Evolutionary conservation across 2,797 vertebrate genomes (phyloP), one percentile per base, ranked within the genome.

Genomic region (Rhinichthys osculus): DNA sequence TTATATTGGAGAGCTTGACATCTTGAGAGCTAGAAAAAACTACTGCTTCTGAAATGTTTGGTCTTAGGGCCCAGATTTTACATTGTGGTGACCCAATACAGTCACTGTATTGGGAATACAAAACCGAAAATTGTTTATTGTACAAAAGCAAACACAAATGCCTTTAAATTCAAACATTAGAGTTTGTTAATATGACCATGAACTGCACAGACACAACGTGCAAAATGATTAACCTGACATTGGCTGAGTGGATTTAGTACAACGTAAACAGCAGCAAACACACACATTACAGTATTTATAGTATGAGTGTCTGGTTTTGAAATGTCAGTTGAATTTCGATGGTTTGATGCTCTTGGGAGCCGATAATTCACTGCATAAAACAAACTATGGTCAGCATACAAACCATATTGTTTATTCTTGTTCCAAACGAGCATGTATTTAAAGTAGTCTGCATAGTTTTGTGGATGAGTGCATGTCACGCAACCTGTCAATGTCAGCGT

Each of bases 171-270:
- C 33, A 78, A 78, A 78, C 76, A 40, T 4, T 17, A 19, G 38
- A 59, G n/a, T 40, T 0, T 40, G 11, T 40, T 59, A 59, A 78
- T 27, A 2, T 40, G 1, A n/a, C 13, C 33, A 57, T 16, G 52
- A 77, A 40, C 69, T 71, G 11, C 11, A 69, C 17, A 44, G 38
- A 44, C 40, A 71, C 40, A 71, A n/a, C 38, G 3, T 44, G 40
- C 23, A 59, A 78, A 78, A 40, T 6, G 76, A 59, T 78, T n/a
- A 77, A 59, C 52, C 38, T 59, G 52, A 59, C 35, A 17, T 16
- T 59, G 54, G 52, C 47, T 35, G 19, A 76, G 50, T 23, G 19
- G 73, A 40, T 40, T 59, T 40, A 78, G 35, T 23, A 27, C 7
- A 59, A 3, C 4, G 2, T 78, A 59, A 78, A 78, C 35, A 59